These are phyloP conservation scores for Mareca penelope DNA, from an alignment of 2,797 vertebrate species.

Conservation along the genomic window DNA sequence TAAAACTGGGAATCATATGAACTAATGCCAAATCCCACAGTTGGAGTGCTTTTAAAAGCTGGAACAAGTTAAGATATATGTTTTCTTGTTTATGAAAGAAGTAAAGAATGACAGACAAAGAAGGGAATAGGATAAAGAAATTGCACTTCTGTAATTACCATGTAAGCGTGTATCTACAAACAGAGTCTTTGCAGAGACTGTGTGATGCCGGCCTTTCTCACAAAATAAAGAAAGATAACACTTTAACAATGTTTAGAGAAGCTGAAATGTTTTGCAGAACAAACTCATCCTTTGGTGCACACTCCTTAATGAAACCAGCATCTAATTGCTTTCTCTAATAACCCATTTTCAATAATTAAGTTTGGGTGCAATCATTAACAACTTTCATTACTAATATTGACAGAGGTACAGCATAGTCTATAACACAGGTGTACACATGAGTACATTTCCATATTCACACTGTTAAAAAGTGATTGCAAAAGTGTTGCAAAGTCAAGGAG, in stretches of 20 bases:
- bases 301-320: neutral
- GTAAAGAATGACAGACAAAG: neutral
- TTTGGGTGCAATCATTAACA: neutral
- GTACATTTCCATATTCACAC: neutral
- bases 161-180: neutral
- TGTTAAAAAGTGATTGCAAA: neutral
- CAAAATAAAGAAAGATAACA: neutral
- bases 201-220: neutral
- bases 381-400: neutral
- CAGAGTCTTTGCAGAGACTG: neutral
- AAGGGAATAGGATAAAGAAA: neutral
- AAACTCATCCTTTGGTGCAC: neutral
- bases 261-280: neutral
- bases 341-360: neutral
- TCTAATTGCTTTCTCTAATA: neutral
- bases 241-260: neutral
- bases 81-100: constrained; percentile 20
- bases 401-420: neutral
- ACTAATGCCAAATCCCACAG: neutral
- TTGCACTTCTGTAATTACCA: neutral
- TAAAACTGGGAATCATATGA: neutral
- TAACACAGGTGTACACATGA: neutral
- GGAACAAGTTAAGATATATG: neutral
- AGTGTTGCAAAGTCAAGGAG: neutral
- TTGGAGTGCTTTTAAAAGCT: neutral